These are phyloP conservation scores for Phrynocephalus vlangalii DNA, from an alignment of 2,797 vertebrate genomes.

Conservation along the genomic window DNA sequence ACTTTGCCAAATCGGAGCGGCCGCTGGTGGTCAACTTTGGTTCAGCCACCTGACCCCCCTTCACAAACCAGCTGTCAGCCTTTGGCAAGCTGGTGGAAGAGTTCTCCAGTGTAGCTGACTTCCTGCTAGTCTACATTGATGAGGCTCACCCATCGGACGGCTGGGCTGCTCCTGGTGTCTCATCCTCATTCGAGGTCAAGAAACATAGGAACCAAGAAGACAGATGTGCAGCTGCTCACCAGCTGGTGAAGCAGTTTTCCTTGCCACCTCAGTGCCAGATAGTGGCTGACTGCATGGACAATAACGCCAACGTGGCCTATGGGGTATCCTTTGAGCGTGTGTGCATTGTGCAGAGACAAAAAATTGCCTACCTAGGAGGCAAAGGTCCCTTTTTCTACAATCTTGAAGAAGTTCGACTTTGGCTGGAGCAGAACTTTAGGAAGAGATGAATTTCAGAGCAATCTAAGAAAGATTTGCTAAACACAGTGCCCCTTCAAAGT, in stretches of 20 bases:
- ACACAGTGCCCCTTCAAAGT: slow-evolving; percentile 61
- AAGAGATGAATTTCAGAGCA: slow-evolving; percentile 81
- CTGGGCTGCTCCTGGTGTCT: slow-evolving; percentile 90
- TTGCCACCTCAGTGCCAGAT: slow-evolving; percentile 92
- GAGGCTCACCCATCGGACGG: slow-evolving; percentile 97
- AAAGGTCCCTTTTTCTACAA: slow-evolving; percentile 97
- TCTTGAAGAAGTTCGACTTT: slow-evolving; percentile 89
- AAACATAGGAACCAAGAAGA: slow-evolving; percentile 94
- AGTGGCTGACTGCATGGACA: slow-evolving; percentile 98
- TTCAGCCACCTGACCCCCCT: slow-evolving; percentile 98
- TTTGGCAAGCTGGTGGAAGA: slow-evolving; percentile 95
- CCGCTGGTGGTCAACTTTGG: slow-evolving; percentile 98
- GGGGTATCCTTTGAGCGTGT: slow-evolving; percentile 95
- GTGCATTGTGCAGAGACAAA: slow-evolving; percentile 93
- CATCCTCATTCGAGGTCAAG: slow-evolving; percentile 88
- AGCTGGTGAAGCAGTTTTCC: slow-evolving; percentile 88
- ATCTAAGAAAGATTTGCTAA: slow-evolving; percentile 54
- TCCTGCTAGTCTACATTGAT: slow-evolving; percentile 97
- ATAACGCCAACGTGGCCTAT: slow-evolving; percentile 94
- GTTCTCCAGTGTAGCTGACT: slow-evolving; percentile 94
- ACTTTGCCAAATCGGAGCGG: slow-evolving; percentile 90
- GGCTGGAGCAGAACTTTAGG: slow-evolving; percentile 91
- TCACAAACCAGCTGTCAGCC: slow-evolving; percentile 91
- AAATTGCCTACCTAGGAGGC: slow-evolving; percentile 93
- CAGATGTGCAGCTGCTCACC: slow-evolving; percentile 88